Percentiles rank a stretch among this genome's conserved stretches.
These are phyloP conservation scores for Bos indicus DNA, from an alignment of 2,113 vertebrate species.

Conservation along the genomic window DNA sequence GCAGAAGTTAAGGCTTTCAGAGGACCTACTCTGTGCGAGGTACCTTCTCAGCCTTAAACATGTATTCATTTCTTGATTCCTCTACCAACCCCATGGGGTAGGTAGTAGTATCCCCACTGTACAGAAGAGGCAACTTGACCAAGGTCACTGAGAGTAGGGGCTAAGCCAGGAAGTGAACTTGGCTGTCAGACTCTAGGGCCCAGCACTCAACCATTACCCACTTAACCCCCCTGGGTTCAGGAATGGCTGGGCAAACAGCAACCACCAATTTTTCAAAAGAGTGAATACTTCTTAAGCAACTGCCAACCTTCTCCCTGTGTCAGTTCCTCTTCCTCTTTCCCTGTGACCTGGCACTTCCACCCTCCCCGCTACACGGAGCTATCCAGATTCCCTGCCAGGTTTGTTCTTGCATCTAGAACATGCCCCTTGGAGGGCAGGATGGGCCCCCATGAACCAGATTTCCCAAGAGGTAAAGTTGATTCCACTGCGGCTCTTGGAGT, in stretches of 20 bases:
- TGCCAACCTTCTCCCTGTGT: background rate
- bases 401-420: background rate
- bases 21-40: background rate
- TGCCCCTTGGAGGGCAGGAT: background rate
- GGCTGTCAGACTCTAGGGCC: background rate
- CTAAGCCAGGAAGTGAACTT: background rate
- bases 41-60: background rate
- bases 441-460: background rate
- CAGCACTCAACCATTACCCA: accelerated
- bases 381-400: background rate
- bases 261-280: background rate
- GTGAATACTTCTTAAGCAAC: background rate
- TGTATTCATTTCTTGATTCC: background rate
- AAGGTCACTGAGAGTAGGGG: background rate
- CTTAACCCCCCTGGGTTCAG: background rate
- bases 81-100: background rate
- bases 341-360: background rate
- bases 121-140: background rate
- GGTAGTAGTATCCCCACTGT: background rate
- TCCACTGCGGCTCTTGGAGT: background rate
- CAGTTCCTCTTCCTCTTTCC: background rate
- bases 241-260: background rate
- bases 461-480: background rate
- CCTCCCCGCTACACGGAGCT: accelerated
- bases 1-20: background rate